These are phyloP conservation scores for Xenopus petersii DNA, from an alignment of 2,797 vertebrate genomes.

Conservation along the genomic window DNA sequence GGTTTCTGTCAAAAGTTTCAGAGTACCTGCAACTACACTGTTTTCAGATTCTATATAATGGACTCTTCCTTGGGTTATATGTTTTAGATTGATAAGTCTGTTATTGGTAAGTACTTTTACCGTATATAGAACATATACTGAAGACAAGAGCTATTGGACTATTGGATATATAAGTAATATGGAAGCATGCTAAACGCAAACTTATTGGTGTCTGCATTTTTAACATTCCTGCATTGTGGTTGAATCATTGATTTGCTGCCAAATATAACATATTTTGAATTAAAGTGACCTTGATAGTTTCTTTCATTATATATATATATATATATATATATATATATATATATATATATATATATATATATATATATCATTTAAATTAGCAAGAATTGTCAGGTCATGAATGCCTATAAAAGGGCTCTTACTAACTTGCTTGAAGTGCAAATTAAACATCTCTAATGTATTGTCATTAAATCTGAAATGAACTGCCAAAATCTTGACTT, in stretches of 20 bases:
- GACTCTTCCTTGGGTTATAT: too few species aligned
- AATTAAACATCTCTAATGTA: constrained; percentile 35
- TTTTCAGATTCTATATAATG: too few species aligned
- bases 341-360: too few species aligned
- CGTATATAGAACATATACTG: too few species aligned
- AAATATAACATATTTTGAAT: constrained; percentile 13
- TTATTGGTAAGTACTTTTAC: too few species aligned
- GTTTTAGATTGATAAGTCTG: too few species aligned
- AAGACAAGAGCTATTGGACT: too few species aligned
- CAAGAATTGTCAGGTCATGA: constrained; percentile 48
- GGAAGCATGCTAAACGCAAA: too few species aligned
- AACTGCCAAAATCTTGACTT: constrained; percentile 49
- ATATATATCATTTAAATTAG: constrained; percentile 49
- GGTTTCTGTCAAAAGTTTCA: too few species aligned
- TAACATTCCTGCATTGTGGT: constrained; percentile 18
- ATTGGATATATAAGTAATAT: too few species aligned
- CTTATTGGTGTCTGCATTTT: neutral
- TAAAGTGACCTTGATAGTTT: constrained; percentile 26
- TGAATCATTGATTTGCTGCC: neutral
- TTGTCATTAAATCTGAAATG: constrained; percentile 42
- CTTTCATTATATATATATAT: constrained; percentile 38
- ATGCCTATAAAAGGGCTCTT: neutral
- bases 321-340: too few species aligned
- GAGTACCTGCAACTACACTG: too few species aligned
- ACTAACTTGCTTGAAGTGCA: constrained; percentile 45